phyloP scores from a whole-genome alignment of 2,113 vertebrate species.

The Bubo bubo region DNA sequence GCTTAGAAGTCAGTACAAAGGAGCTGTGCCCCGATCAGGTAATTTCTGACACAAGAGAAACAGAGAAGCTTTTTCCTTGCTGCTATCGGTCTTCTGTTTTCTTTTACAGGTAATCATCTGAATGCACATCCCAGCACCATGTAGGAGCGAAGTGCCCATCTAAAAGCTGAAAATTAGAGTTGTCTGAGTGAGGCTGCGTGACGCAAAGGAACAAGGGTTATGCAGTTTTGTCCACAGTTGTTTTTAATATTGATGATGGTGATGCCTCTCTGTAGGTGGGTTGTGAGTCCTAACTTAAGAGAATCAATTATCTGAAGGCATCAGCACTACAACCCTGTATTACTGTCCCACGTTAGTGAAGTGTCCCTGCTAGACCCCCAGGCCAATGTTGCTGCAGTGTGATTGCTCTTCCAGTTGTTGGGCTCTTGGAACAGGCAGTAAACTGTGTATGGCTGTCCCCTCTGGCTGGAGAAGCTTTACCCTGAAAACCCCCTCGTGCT shows the following conservation, averaged over 20 bases:
- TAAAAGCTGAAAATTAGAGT: neutral
- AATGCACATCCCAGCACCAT: neutral
- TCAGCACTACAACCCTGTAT: neutral
- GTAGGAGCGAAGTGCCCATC: neutral
- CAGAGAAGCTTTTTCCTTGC: neutral
- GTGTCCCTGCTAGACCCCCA: neutral
- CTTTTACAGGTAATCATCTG: neutral
- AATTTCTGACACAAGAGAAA: neutral
- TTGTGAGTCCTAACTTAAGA: neutral
- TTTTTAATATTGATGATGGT: neutral
- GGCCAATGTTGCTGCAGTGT: neutral
- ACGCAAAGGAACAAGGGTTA: neutral
- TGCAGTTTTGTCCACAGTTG: neutral
- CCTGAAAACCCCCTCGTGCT: neutral
- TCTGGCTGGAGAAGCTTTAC: neutral
- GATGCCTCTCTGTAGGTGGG: neutral
- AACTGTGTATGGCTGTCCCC: neutral
- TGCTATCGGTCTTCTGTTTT: neutral
- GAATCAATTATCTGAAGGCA: neutral
- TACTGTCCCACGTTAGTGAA: neutral
- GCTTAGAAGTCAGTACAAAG: neutral
- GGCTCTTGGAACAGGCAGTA: neutral
- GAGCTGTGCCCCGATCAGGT: neutral
- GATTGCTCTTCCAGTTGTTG: neutral
- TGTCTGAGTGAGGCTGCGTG: neutral